Evolutionary conservation across 2,797 vertebrate species (phyloP), one percentile per base, ranked within the genome.

Genomic region (Neosalanx taihuensis): DNA sequence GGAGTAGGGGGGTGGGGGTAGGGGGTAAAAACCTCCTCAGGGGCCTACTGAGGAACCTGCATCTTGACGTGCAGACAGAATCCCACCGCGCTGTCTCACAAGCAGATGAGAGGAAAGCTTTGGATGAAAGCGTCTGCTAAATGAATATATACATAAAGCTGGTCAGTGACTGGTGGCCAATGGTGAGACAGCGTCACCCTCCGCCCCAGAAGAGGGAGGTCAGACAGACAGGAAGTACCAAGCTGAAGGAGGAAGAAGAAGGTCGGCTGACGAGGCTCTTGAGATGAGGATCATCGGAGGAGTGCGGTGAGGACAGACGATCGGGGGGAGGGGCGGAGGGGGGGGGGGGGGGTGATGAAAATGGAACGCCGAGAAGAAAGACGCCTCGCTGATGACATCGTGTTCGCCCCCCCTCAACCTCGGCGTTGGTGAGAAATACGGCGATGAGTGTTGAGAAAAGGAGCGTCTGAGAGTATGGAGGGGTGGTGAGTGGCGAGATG

Each of bases 101-200:
- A 9, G 57, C 57, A 20, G 75, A 82, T 69, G 74, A 81, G 80
- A 79, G 12, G 49, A 35, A 12, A 31, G 1, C 23, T 26, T 26
- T 26, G 23, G 23, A 26, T 26, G 23, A 26, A 26, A 26, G 23
- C 23, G 23, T 26, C 23, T 26, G 23, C 23, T 26, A 26, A 26
- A 26, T 26, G 23, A 26, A 26, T 26, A 26, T 26, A 26, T 26
- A 26, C 23, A 26, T 26, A 26, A 35, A 37, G 23, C 60, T 23
- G 57, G 30, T 17, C 61, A 76, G 69, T 84, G 84, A 82, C 81
- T 77, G 59, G 71, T 79, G 76, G 81, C 86, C 84, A 67, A 78
- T 81, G 51, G 18, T n/a, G 51, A 53, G 51, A 4, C 51, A 53
- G 15, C 18, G 51, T 53, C 51, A n/a, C 5, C 18, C 18, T n/a